Base-by-base conservation (phyloP, 2,113 vertebrate species). In the Podarcis raffonei region DNA sequence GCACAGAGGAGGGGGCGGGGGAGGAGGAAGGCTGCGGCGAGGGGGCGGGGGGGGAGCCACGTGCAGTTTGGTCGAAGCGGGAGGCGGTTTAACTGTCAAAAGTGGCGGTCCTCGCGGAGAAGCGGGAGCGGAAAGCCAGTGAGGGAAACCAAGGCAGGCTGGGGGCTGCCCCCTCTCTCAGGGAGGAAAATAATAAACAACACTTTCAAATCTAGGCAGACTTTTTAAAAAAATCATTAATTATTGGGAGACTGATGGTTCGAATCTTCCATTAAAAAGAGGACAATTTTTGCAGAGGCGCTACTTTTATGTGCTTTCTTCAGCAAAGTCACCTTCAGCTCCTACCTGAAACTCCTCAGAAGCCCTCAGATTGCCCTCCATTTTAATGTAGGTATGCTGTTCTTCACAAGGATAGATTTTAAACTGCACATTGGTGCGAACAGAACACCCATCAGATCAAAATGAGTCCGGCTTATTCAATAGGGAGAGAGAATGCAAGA, bases 391-490 rank as follows among this genome's bases (percentile, higher is more conserved):
- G 98, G 98, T 1, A 96, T 96, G 91, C 99, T 99, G 96, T 99
- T 97, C 92, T 99, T 98, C 76, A 97, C 95, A 2, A 99, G 98
- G 59, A 99, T 95, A 0, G 98, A 97, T 53, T 89, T 99, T 99
- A 79, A 99, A 98, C 91, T 99, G 98, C 0, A 92, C 98, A 0
- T 98, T 97, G 0, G 99, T 99, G 83, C 98, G 48, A 53, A 53
- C 48, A 53, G 98, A 15, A 99, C 97, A 23, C 99, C 98, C 18
- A 98, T 99, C 0, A 98, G 99, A 91, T 99, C 99, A 11, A 99
- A 99, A 95, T 99, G 99, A 6, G 99, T 99, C 89, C 99, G 97
- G 76, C 98, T 98, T 35, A 99, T 98, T 88, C 98, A 96, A 96
- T 98, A 99, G 16, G 0, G 97, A 98, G 86, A 99, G 96, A 91